Base-by-base conservation (phyloP, 2,113 vertebrate genomes). In the Cinclus cinclus region DNA sequence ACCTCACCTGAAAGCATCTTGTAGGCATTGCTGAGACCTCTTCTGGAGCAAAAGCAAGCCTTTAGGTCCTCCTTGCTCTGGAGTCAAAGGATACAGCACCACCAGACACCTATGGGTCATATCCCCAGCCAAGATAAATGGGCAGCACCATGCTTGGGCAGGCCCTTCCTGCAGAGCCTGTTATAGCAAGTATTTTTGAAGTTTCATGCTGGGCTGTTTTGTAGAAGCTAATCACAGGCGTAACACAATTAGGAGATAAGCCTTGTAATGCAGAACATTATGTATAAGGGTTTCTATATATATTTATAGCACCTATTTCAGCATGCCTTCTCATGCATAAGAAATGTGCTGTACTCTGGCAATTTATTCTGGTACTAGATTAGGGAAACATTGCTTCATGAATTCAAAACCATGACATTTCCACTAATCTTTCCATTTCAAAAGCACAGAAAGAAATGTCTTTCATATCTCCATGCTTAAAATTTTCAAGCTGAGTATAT, bases 391-490 rank as follows among this genome's bases (percentile, higher is more conserved):
- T 56, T 78, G 77, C 89, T 90, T 83, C 90, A 79, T 65, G 77
- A 94, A 94, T 95, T 87, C 78, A 82, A 69, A 93, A 92, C 77
- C 60, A 83, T 95, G 85, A 94, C 90, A 95, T 95, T 95, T 95
- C 30, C 86, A 93, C 89, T 95, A 84, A 95, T 96, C 94, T 94
- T 94, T 52, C 77, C 60, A 88, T 96, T 96, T 95, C 71, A 88
- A 78, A 68, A 90, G 78, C 58, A 81, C 59, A 49, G 46, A 91
- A 85, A 90, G 47, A 37, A 83, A 92, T 49, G 41, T 55, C 65
- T 95, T 92, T 95, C 87, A 25, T 83, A 91, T 94, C 78, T 88
- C 68, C 5, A 1, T 77, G 49, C 73, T 95, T 86, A 94, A 88
- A 12, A 91, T 94, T 95, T 86, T 80, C 89, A 94, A 94, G 84